Evolutionary conservation across 2,797 vertebrate genomes (phyloP), one percentile per base, ranked within the genome.

Genomic region (Sebastes matsubarae): DNA sequence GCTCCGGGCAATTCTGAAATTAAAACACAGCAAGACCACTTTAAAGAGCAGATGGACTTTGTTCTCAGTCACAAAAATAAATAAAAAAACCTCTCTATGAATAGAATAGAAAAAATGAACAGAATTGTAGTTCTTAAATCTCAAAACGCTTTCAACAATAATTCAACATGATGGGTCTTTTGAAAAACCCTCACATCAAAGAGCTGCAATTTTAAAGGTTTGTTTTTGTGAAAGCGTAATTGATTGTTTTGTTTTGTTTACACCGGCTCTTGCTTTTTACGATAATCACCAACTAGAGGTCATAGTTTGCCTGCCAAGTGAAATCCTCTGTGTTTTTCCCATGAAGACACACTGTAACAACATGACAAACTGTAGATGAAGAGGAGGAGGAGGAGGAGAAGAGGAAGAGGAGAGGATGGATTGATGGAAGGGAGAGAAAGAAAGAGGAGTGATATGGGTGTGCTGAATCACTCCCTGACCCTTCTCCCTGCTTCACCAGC

Each of bases 391-490:
- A 34, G 34, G 84, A 87, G 30, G 54, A 72, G 68, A 50, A 38
- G 34, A 64, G 34, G 69, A 76, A 68, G 73, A 89, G 74, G 71
- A 87, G 75, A 82, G 75, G 82, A 88, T 83, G 84, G 87, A 84
- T 85, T 88, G 89, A 88, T 85, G 67, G 86, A 84, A 82, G 29
- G 57, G 61, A 77, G 70, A 59, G 66, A 85, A 85, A 89, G 59
- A 80, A 82, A 90, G 88, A 95, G 84, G 92, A 92, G 92, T 90
- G 89, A 90, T 89, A 91, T 88, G 93, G 92, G 89, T 92, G 91
- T 89, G 88, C 91, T 94, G 92, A 94, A 83, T 94, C 93, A 95
- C 84, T 87, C 42, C 42, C 84, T 94, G 94, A 94, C 93, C 93
- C 93, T 88, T 90, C 87, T 92, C 86, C 86, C 87, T 92, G 83